Conservation (phyloP, 2,797 vertebrate species). For the Rhynchonycteris naso region DNA sequence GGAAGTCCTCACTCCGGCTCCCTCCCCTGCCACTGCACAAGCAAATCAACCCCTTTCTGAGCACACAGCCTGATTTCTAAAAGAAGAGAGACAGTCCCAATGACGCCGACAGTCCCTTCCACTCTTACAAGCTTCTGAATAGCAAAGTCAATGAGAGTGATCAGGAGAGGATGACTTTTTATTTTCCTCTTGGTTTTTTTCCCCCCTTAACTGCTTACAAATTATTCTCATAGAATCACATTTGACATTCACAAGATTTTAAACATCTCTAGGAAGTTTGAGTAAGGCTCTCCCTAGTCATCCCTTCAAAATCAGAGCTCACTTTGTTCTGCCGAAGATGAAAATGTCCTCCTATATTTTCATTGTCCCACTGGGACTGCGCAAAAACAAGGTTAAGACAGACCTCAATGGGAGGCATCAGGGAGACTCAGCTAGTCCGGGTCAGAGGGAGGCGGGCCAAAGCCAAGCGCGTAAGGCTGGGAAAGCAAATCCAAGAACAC, state of each 20-base stretch:
- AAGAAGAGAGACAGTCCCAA: not conserved
- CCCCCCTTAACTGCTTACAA: not conserved
- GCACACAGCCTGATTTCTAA: not conserved
- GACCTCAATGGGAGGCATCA: not conserved
- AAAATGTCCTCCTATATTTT: not conserved
- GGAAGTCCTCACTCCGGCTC: not conserved
- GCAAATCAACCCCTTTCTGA: not conserved
- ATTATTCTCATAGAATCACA: not conserved
- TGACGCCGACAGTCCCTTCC: not conserved
- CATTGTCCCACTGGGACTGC: not conserved
- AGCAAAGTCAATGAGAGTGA: not conserved
- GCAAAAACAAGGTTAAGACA: conserved; percentile 5
- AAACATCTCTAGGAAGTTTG: not conserved
- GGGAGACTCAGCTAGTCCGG: not conserved
- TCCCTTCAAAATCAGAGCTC: not conserved
- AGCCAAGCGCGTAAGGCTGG: not conserved
- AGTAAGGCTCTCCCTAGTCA: not conserved
- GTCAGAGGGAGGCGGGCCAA: not conserved
- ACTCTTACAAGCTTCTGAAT: not conserved
- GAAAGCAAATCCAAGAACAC: not conserved
- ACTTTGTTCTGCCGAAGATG: not conserved
- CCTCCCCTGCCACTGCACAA: not conserved
- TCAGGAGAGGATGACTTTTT: not conserved
- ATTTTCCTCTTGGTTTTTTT: not conserved
- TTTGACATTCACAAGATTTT: conserved; percentile 12